phyloP scores from a whole-genome alignment of 2,113 vertebrate species.

The Lampris incognitus region DNA sequence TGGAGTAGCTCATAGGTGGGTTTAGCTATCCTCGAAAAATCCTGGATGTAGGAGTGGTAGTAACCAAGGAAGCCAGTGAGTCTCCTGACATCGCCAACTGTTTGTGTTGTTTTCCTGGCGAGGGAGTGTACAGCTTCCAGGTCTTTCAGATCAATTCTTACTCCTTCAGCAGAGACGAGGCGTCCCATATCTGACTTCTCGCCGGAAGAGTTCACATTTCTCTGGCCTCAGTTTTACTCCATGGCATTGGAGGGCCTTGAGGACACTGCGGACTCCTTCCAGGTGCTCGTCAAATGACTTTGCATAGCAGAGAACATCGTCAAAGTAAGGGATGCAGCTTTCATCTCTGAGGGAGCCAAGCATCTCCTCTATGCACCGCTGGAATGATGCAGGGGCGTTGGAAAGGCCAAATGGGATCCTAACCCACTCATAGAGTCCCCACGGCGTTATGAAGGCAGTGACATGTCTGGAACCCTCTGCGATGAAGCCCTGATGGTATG shows the following conservation, averaged over 20 bases:
- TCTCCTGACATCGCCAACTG: not conserved
- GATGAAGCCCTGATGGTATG: not conserved
- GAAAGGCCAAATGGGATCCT: not conserved
- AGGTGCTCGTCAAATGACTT: too few species aligned
- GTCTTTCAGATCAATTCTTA: slow-evolving; percentile 14
- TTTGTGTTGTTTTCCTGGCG: not conserved
- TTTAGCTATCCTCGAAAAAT: not conserved
- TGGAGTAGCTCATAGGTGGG: not conserved
- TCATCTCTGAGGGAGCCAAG: not conserved
- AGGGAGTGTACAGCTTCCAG: not conserved
- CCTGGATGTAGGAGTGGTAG: not conserved
- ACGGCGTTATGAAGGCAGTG: not conserved
- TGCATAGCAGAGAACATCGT: too few species aligned
- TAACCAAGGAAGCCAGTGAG: not conserved
- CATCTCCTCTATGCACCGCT: slow-evolving; percentile 8
- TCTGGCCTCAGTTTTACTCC: too few species aligned
- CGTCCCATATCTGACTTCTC: not conserved
- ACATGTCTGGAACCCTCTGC: not conserved
- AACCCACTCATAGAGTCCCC: slow-evolving; percentile 7
- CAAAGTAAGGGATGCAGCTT: too few species aligned
- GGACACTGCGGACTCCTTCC: too few species aligned
- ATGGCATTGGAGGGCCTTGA: too few species aligned
- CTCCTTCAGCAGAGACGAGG: not conserved
- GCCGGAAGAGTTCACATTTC: too few species aligned
- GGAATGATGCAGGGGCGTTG: slow-evolving; percentile 8